Percentiles rank a stretch among this genome's conserved stretches.
phyloP scores from a whole-genome alignment of 2,113 vertebrate genomes.

The Crotophaga sulcirostris region DNA sequence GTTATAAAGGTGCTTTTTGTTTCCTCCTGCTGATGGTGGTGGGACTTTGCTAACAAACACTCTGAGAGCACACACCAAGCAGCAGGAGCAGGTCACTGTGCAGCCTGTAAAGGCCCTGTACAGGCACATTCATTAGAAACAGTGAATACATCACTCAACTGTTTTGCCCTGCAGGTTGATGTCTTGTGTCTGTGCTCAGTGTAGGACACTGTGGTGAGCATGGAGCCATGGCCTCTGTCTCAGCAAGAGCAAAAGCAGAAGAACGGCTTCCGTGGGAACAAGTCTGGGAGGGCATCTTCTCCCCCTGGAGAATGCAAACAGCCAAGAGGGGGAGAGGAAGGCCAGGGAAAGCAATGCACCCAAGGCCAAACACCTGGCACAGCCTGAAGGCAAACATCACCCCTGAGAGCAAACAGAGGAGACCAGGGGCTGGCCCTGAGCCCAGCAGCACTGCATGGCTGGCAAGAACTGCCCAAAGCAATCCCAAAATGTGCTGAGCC shows the following conservation, averaged over 20 bases:
- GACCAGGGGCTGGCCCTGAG: not conserved
- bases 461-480: fast-evolving
- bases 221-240: not conserved
- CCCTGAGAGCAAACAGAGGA: not conserved
- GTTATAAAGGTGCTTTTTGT: not conserved
- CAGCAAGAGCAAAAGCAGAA: not conserved
- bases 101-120: not conserved
- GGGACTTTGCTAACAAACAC: fast-evolving
- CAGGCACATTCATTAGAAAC: not conserved
- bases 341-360: not conserved
- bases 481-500: not conserved
- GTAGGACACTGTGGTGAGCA: fast-evolving
- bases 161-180: not conserved
- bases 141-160: not conserved
- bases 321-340: not conserved
- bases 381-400: not conserved
- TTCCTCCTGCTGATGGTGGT: not conserved
- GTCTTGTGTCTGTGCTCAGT: fast-evolving
- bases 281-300: not conserved
- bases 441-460: not conserved
- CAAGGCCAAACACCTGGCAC: not conserved
- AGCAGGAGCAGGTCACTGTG: no score
- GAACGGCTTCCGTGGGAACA: not conserved
- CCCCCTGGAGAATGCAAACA: not conserved
- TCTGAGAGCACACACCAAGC: not conserved